Conservation (phyloP, 2,888 invertebrate species). For the Andrena dorsata region DNA sequence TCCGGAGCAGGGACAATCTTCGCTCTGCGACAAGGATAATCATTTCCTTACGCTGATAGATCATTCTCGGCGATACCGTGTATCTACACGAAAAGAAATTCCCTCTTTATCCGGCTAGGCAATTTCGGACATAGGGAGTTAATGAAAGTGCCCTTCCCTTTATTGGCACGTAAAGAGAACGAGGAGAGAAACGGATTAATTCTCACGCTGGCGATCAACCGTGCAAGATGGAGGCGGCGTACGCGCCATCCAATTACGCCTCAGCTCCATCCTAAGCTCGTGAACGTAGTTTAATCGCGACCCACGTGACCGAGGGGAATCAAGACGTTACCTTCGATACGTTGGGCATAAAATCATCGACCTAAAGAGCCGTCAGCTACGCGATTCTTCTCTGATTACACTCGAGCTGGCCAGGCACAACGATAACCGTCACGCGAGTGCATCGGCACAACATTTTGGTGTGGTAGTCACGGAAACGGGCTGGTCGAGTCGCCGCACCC, state of each 20-base stretch:
- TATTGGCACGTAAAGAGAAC: constrained; percentile 30
- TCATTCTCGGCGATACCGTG: not conserved
- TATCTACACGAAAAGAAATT: constrained; percentile 13
- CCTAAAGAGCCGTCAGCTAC: not conserved
- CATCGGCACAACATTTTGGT: not conserved
- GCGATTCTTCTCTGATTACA: constrained; percentile 44
- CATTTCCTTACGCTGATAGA: constrained; percentile 13
- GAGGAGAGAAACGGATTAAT: constrained; percentile 58
- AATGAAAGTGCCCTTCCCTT: constrained; percentile 37
- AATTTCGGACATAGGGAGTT: constrained; percentile 46
- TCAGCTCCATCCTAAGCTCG: constrained; percentile 46
- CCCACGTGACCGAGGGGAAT: constrained; percentile 65
- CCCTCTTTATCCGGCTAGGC: not conserved
- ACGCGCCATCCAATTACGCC: constrained; percentile 65
- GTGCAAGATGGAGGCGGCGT: constrained; percentile 44
- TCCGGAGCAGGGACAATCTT: not conserved
- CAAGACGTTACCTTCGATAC: constrained; percentile 65
- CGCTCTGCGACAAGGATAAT: not conserved
- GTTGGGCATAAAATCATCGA: constrained; percentile 51
- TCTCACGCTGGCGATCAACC: constrained; percentile 48
- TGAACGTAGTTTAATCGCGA: constrained; percentile 66
- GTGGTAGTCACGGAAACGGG: not conserved
- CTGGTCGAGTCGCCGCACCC: no score
- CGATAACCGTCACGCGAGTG: constrained; percentile 23
- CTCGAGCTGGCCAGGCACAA: not conserved